These are phyloP conservation scores for Pyrocephalus nanus DNA, from an alignment of 2,797 vertebrate genomes.

Conservation along the genomic window DNA sequence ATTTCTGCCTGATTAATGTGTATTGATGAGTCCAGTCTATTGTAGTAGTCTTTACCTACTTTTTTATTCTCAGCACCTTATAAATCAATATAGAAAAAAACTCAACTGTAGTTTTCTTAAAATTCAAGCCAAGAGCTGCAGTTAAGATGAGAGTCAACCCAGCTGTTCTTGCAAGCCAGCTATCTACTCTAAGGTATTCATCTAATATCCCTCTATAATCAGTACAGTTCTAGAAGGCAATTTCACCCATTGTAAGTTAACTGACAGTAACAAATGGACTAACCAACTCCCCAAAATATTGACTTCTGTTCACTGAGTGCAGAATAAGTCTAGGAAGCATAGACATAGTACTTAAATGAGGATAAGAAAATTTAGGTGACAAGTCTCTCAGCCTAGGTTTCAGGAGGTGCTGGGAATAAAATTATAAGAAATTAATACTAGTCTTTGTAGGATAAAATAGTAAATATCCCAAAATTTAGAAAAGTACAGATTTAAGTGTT, in stretches of 20 bases:
- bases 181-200: neutral
- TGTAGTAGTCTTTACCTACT: neutral
- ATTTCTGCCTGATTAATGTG: neutral
- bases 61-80: neutral
- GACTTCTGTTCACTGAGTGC: neutral
- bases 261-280: neutral
- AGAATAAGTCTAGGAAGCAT: neutral
- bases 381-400: neutral
- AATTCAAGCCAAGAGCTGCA: neutral
- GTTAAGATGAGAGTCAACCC: neutral
- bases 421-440: neutral
- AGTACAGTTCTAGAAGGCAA: neutral
- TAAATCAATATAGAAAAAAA: neutral
- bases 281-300: neutral
- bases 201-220: neutral
- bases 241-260: neutral
- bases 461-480: neutral
- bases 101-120: neutral
- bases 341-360: neutral
- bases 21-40: neutral
- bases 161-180: neutral
- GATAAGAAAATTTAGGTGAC: neutral
- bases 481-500: neutral
- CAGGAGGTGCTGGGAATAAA: neutral
- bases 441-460: neutral